Percentiles rank a stretch among this genome's conserved stretches.
These are phyloP conservation scores for Phorcus lineatus DNA, from an alignment of 2,888 invertebrate genomes.

Conservation along the genomic window DNA sequence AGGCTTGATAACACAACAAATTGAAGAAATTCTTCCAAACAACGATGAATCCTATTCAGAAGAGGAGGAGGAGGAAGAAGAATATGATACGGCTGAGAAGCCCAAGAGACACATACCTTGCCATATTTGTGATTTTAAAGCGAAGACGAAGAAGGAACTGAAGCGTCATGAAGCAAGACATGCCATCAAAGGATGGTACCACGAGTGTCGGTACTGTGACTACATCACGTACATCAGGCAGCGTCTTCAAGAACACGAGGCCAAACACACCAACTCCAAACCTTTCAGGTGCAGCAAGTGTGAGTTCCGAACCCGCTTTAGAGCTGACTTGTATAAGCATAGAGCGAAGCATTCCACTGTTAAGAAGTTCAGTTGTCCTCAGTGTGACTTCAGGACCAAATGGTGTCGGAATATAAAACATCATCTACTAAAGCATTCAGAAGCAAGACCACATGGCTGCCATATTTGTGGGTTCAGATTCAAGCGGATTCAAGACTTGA, in stretches of 20 bases:
- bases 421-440: conserved; percentile 49
- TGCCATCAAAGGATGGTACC: conserved; percentile 22
- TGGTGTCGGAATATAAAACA: conserved; percentile 50
- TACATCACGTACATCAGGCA: conserved; percentile 41
- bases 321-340: conserved; percentile 48
- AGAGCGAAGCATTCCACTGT: conserved; percentile 48
- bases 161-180: conserved; percentile 29
- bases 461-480: conserved; percentile 52
- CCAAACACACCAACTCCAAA: conserved; percentile 53
- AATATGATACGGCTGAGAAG: neutral
- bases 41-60: neutral
- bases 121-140: conserved; percentile 23
- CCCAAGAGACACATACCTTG: conserved; percentile 24
- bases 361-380: conserved; percentile 48
- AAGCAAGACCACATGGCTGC: conserved; percentile 48
- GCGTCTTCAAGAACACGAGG: conserved; percentile 50
- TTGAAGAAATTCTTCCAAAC: conserved; percentile 26
- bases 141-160: neutral
- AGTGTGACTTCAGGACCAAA: conserved; percentile 57
- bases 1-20: conserved; percentile 20
- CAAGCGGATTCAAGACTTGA: conserved; percentile 50
- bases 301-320: conserved; percentile 45
- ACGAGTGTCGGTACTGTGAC: conserved; percentile 53
- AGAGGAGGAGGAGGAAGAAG: conserved; percentile 11
- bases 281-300: conserved; percentile 56